A percentile compares a stretch with the other conserved stretches of the same genome.
These are phyloP conservation scores for Gastrophysa polygoni DNA, from an alignment of 2,888 invertebrate species.

Conservation along the genomic window DNA sequence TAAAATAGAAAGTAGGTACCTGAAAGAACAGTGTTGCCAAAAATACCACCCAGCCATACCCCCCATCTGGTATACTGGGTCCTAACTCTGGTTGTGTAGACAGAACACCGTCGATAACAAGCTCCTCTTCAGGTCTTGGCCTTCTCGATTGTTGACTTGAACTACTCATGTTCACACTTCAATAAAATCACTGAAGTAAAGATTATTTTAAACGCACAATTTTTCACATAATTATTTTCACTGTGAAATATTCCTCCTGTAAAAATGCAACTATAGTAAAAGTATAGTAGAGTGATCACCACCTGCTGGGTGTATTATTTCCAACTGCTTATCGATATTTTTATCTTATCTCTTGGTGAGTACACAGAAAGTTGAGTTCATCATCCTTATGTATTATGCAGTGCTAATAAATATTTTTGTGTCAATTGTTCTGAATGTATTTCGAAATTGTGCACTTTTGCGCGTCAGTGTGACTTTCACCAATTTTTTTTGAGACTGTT, in stretches of 20 bases:
- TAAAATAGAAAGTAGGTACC: slow-evolving; percentile 52
- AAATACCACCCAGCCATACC: slow-evolving; percentile 71
- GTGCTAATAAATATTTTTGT: no score
- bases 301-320: slow-evolving; percentile 19
- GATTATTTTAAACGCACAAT: slow-evolving; percentile 9
- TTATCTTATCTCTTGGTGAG: slow-evolving; percentile 34
- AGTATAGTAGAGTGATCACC: slow-evolving; percentile 26
- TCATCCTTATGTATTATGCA: no score
- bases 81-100: slow-evolving; percentile 71
- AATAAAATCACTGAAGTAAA: slow-evolving; percentile 11
- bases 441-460: no score
- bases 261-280: neutral
- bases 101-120: slow-evolving; percentile 64
- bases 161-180: slow-evolving; percentile 18
- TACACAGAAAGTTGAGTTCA: slow-evolving; percentile 17
- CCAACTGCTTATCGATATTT: slow-evolving; percentile 21
- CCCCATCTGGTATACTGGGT: slow-evolving; percentile 69
- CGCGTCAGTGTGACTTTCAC: no score
- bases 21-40: slow-evolving; percentile 65
- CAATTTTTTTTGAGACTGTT: no score
- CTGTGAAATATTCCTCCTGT: neutral
- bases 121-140: slow-evolving; percentile 26
- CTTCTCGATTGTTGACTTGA: slow-evolving; percentile 11
- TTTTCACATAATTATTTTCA: slow-evolving; percentile 14
- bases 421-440: no score